Conservation (phyloP, 2,888 invertebrate genomes). For the Archips crataeganus region DNA sequence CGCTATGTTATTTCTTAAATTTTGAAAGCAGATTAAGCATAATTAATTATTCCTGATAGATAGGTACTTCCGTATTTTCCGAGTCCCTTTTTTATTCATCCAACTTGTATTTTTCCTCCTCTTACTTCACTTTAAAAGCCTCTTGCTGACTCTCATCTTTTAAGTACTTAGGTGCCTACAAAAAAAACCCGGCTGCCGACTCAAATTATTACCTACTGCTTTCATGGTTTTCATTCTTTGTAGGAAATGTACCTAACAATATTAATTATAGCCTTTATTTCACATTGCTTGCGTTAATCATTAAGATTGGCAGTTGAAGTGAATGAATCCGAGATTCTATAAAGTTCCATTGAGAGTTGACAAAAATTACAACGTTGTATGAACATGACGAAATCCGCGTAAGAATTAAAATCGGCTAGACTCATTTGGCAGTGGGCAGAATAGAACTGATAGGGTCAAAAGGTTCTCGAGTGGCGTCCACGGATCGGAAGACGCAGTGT, state of each 20-base stretch:
- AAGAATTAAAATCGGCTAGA: too few species aligned
- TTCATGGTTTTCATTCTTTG: not conserved
- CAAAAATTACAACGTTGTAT: too few species aligned
- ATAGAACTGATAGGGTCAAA: too few species aligned
- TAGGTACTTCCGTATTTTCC: conserved; percentile 3
- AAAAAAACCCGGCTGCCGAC: not conserved
- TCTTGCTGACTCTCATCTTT: conserved; percentile 3
- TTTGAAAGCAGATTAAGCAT: not conserved
- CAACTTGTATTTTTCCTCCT: conserved; percentile 4
- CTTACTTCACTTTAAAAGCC: conserved; percentile 4
- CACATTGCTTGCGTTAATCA: too few species aligned
- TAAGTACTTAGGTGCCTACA: not conserved
- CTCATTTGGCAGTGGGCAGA: too few species aligned
- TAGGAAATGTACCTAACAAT: not conserved
- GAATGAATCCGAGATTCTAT: too few species aligned
- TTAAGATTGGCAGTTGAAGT: too few species aligned
- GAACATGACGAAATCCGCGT: too few species aligned
- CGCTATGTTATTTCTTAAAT: not conserved
- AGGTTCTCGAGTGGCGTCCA: too few species aligned
- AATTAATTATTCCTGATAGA: conserved; percentile 4
- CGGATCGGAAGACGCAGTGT: too few species aligned
- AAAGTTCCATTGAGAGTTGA: too few species aligned
- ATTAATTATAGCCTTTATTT: too few species aligned
- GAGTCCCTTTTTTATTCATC: not conserved
- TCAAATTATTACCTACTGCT: not conserved